Evolutionary conservation across 2,113 vertebrate genomes (phyloP).

Genomic region (Donacobius atricapilla): DNA sequence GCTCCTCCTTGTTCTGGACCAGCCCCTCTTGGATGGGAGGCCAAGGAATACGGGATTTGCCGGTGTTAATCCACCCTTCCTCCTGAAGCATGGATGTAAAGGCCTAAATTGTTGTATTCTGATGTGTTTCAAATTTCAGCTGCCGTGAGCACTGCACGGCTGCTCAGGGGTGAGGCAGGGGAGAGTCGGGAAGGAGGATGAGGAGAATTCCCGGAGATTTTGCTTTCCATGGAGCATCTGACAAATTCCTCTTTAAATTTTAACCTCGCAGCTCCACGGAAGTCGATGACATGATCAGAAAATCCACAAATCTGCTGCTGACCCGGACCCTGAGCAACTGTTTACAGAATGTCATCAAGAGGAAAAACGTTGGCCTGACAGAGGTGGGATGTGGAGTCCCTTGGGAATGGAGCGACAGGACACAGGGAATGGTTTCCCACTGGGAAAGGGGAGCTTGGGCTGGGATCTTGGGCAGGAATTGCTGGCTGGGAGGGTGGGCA

Average conservation of each 20-base stretch:
- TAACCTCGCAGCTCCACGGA: constrained; percentile 84
- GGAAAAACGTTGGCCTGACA: constrained; percentile 90
- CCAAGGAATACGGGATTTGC: background rate
- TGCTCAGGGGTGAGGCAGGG: accelerated
- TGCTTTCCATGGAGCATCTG: accelerated
- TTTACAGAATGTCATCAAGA: constrained; percentile 93
- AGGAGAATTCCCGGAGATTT: background rate
- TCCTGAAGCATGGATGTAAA: background rate
- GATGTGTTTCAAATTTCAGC: accelerated
- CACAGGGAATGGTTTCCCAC: background rate
- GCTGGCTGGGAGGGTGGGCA: background rate
- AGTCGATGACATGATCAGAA: constrained; percentile 96
- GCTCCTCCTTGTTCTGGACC: background rate
- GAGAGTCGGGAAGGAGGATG: background rate
- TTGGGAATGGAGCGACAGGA: background rate
- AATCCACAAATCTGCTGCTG: constrained; percentile 93
- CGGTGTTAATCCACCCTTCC: accelerated
- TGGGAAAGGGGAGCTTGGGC: background rate
- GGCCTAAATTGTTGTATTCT: background rate
- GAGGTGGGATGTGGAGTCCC: constrained; percentile 72
- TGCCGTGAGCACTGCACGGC: accelerated
- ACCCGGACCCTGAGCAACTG: constrained; percentile 93
- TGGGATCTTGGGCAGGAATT: background rate
- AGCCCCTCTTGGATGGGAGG: background rate
- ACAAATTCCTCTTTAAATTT: background rate